phyloP scores from a whole-genome alignment of 2,797 vertebrate species.

The Anguilla pacifica region DNA sequence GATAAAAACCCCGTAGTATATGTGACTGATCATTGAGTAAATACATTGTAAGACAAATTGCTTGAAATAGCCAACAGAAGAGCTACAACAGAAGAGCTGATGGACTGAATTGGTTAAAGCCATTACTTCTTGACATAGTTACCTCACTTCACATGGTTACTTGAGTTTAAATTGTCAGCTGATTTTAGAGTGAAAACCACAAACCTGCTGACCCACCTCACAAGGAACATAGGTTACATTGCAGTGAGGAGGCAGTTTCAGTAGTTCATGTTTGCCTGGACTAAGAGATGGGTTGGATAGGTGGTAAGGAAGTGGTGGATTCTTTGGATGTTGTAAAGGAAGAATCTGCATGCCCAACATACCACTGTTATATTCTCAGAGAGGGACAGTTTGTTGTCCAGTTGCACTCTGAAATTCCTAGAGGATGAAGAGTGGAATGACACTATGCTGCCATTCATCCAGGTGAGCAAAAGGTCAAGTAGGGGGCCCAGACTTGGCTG shows the following conservation, averaged over 20 bases:
- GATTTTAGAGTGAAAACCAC: not conserved
- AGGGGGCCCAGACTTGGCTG: not conserved
- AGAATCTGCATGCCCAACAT: not conserved
- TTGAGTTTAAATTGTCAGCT: not conserved
- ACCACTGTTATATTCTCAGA: slow-evolving; percentile 1
- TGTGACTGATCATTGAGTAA: slow-evolving; percentile 14
- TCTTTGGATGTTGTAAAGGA: not conserved
- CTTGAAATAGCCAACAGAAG: not conserved
- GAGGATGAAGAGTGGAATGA: not conserved
- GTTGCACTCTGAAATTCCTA: not conserved
- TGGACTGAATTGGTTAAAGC: no score
- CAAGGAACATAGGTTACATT: no score
- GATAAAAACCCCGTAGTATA: not conserved
- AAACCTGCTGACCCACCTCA: not conserved
- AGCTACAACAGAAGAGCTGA: slow-evolving; percentile 31
- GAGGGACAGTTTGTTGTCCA: not conserved
- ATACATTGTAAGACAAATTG: not conserved
- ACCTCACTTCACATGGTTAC: no score
- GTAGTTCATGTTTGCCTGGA: not conserved
- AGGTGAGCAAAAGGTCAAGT: not conserved
- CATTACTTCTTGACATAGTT: no score
- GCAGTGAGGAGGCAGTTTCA: not conserved
- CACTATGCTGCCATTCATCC: not conserved
- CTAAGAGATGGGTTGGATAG: not conserved
- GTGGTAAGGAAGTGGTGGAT: not conserved